Percentiles rank a stretch among this genome's conserved stretches.
These are phyloP conservation scores for Melitaea athalia DNA, from an alignment of 2,888 invertebrate genomes.

Conservation along the genomic window DNA sequence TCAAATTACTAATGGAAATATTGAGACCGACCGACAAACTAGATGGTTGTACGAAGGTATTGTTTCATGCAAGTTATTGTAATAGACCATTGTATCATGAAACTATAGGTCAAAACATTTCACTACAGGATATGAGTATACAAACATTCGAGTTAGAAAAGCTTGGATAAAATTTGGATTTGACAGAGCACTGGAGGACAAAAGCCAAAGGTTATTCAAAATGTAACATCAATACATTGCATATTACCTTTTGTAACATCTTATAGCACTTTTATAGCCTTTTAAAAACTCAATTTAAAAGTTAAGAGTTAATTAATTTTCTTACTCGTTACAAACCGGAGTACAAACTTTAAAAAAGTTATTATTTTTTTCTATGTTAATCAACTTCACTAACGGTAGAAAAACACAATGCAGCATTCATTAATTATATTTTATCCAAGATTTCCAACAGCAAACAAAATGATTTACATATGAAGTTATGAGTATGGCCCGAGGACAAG, in stretches of 20 bases:
- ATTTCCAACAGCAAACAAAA: not conserved
- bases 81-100: slow-evolving; percentile 14
- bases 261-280: too few species aligned
- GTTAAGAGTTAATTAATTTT: not conserved
- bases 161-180: too few species aligned
- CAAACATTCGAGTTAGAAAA: not conserved
- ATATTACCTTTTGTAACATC: too few species aligned
- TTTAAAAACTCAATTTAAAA: too few species aligned
- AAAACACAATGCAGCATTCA: slow-evolving; percentile 1
- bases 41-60: slow-evolving; percentile 14
- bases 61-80: slow-evolving; percentile 17
- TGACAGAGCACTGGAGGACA: not conserved
- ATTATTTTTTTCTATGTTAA: not conserved
- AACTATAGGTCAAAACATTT: not conserved
- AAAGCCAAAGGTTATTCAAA: too few species aligned
- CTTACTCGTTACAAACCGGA: not conserved
- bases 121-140: not conserved
- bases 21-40: not conserved
- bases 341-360: not conserved
- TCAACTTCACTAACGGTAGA: not conserved
- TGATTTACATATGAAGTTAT: not conserved
- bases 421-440: not conserved
- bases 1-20: not conserved
- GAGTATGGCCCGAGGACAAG: not conserved
- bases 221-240: too few species aligned